Evolutionary conservation across 2,888 invertebrate genomes (phyloP), one percentile per base, ranked within the genome.

Genomic region (Apamea crenata): DNA sequence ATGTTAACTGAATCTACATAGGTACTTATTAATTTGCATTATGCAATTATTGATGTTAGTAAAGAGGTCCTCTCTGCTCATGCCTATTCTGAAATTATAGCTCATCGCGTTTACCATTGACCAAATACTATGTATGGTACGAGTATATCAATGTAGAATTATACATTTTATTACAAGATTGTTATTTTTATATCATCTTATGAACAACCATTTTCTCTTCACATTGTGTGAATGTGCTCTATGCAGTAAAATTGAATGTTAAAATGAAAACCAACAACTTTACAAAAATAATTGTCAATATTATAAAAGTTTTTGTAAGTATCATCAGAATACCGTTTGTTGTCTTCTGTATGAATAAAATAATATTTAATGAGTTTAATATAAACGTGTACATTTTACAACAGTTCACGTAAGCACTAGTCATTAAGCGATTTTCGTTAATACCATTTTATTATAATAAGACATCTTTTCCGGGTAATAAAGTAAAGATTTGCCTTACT

Each of bases 401-500:
- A 12, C 21, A 40, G 40, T 40, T 47, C 12, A 53, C 25, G 10
- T 56, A 21, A 25, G 10, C 21, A 56, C 25, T 56, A 29, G 8
- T 44, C 2, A n/a, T 32, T 53, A 6, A 74, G 25, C 40, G 21
- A 47, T 36, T 36, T 53, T 25, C 25, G 6, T 78, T 29, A 76
- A 25, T 36, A 63, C 5, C 25, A 63, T 12, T 40, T 18, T 18
- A 40, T 18, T 77, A 29, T 40, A 21, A 40, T 29, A 65, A 61
- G 12, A 3, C n/a, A 18, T 36, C 25, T 59, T 12, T n/a, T n/a
- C 12, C n/a, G 14, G 65, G 44, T 56, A 40, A 29, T 53, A 66
- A 47, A 81, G 47, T 56, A 59, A 71, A 72, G 47, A 81, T 81
- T 56, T 66, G 25, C 29, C 14, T 47, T 63, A 40, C 16, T 36